Percentiles rank a stretch among this genome's conserved stretches.
These are phyloP conservation scores for Pollenia angustigena DNA, from an alignment of 2,888 invertebrate genomes.

Conservation along the genomic window DNA sequence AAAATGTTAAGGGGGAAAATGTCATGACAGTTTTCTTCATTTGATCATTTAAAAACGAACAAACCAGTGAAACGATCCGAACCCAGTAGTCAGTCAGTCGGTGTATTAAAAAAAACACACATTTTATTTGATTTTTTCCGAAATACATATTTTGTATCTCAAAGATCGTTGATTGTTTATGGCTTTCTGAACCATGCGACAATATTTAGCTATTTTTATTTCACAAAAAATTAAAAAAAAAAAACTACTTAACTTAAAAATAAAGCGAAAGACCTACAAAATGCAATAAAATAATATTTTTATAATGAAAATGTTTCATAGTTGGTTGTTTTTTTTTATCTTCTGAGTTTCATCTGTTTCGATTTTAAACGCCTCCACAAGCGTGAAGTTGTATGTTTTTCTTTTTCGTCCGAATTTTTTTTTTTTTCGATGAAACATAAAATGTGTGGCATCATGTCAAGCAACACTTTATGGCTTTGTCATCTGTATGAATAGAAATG, in stretches of 20 bases:
- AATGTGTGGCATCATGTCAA: slow-evolving; percentile 49
- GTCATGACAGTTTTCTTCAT: slow-evolving; percentile 50
- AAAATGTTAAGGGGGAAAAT: slow-evolving; percentile 61
- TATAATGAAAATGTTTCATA: slow-evolving; percentile 69
- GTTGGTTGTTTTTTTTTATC: slow-evolving; percentile 13
- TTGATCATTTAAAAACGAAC: slow-evolving; percentile 38
- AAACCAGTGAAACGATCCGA: slow-evolving; percentile 15
- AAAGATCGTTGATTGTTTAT: slow-evolving; percentile 72
- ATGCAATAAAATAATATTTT: slow-evolving; percentile 26
- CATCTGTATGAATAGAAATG: slow-evolving; percentile 21
- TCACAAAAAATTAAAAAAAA: slow-evolving; percentile 21
- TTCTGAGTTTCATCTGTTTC: slow-evolving; percentile 61
- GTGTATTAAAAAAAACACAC: slow-evolving; percentile 14
- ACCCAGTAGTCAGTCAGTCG: slow-evolving; percentile 16
- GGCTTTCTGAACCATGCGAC: slow-evolving; percentile 70
- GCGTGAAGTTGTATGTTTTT: slow-evolving; percentile 38
- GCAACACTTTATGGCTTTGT: slow-evolving; percentile 34
- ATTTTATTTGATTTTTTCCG: slow-evolving; percentile 50
- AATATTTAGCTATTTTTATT: slow-evolving; percentile 74
- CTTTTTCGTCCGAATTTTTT: slow-evolving; percentile 35
- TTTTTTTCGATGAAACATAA: slow-evolving; percentile 41
- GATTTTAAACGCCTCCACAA: slow-evolving; percentile 59
- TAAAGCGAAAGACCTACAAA: slow-evolving; percentile 26
- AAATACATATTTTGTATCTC: slow-evolving; percentile 50
- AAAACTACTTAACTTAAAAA: slow-evolving; percentile 22